Percentiles rank a stretch among this genome's conserved stretches.
These are phyloP conservation scores for Actinia tenebrosa DNA, from an alignment of 64 coral and sea anemone species.

Conservation along the genomic window DNA sequence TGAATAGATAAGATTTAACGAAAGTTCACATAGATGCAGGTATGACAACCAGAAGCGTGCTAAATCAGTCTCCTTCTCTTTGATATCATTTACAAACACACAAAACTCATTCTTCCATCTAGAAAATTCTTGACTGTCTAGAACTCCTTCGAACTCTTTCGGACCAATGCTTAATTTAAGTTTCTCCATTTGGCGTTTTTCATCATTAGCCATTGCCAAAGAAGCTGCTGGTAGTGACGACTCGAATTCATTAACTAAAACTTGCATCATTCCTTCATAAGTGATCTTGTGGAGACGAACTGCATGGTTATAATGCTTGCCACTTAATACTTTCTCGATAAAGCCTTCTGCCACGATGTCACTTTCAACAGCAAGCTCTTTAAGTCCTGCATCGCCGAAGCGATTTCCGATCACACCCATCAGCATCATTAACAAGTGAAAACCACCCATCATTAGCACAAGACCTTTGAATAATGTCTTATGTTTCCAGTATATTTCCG, in stretches of 20 bases:
- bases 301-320: conserved; percentile 68
- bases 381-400: conserved; percentile 45
- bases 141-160: neutral
- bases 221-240: neutral
- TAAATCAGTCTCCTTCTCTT: conserved; percentile 27
- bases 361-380: conserved; percentile 45
- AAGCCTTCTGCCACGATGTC: neutral
- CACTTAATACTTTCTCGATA: conserved; percentile 38
- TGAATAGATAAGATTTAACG: conserved; percentile 24
- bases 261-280: conserved; percentile 35
- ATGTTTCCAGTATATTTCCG: conserved; percentile 54
- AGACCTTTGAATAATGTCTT: conserved; percentile 36
- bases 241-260: conserved; percentile 62
- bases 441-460: conserved; percentile 57
- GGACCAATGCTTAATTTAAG: too few species aligned
- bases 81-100: neutral
- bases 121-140: conserved; percentile 9
- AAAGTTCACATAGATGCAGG: conserved; percentile 24
- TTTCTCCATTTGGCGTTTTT: too few species aligned
- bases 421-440: conserved; percentile 54
- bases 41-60: conserved; percentile 45
- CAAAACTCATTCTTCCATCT: conserved; percentile 4
- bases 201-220: too few species aligned
- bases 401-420: conserved; percentile 51
- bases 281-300: conserved; percentile 50